phyloP scores from a whole-genome alignment of 64 coral and sea anemone genomes.

The Montipora foliosa region DNA sequence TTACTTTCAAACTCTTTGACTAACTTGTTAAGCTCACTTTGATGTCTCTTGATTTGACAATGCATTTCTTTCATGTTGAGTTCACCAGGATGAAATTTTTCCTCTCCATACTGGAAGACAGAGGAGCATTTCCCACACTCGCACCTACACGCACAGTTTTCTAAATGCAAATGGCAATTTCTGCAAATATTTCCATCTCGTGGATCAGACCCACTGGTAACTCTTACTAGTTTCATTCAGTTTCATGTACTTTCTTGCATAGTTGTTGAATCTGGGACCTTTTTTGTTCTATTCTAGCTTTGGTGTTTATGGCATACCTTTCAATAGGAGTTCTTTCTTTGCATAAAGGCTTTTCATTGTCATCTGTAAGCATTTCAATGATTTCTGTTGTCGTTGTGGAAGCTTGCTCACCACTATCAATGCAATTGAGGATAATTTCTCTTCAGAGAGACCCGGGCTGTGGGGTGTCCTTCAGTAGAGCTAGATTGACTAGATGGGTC shows the following conservation, averaged over 20 bases:
- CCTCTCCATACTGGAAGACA: too few species aligned
- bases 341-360: neutral
- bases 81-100: neutral
- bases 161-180: too few species aligned
- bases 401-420: neutral
- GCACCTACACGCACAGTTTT: constrained; percentile 11
- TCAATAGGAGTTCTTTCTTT: constrained; percentile 41
- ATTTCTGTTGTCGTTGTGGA: neutral
- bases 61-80: constrained; percentile 45
- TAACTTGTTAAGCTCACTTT: constrained; percentile 51
- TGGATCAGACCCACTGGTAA: neutral
- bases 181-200: constrained; percentile 16
- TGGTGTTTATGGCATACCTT: constrained; percentile 40
- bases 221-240: constrained; percentile 4
- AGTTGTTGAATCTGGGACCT: constrained; percentile 12
- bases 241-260: constrained; percentile 14
- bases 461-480: too few species aligned
- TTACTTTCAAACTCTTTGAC: constrained; percentile 29
- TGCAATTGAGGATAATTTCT: neutral
- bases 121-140: neutral
- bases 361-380: neutral
- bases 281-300: constrained; percentile 55
- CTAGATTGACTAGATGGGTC: too few species aligned
- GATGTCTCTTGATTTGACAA: constrained; percentile 23
- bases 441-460: neutral